Percentiles rank a stretch among this genome's conserved stretches.
phyloP scores from a whole-genome alignment of 2,888 invertebrate genomes.

The Stictocephala bisonia region DNA sequence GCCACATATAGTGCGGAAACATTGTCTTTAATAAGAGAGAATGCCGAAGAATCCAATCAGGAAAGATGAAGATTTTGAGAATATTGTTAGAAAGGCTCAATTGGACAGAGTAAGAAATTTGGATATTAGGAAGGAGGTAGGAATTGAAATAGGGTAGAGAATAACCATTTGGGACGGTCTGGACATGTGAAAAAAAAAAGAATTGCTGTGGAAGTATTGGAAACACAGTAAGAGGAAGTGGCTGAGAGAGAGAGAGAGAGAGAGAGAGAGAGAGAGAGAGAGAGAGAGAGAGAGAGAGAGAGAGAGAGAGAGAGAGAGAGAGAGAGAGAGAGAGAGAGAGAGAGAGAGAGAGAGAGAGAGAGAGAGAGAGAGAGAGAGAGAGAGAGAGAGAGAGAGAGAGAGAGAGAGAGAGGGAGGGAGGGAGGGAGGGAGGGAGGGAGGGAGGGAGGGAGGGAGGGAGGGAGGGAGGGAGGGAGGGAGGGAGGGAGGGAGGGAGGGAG shows the following conservation, averaged over 20 bases:
- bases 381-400: not conserved
- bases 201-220: too few species aligned
- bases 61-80: too few species aligned
- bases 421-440: not conserved
- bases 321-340: not conserved
- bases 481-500: not conserved
- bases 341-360: not conserved
- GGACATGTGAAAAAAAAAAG: too few species aligned
- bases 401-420: not conserved
- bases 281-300: conserved; percentile 1
- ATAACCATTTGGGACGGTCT: too few species aligned
- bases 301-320: conserved; percentile 5
- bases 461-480: not conserved
- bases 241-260: conserved; percentile 1
- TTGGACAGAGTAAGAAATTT: too few species aligned
- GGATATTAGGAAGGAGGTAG: too few species aligned
- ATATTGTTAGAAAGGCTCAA: too few species aligned
- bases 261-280: conserved; percentile 1
- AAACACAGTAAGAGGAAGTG: not conserved
- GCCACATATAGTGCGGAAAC: too few species aligned
- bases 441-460: not conserved
- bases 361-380: not conserved
- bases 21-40: too few species aligned
- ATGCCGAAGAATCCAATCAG: too few species aligned
- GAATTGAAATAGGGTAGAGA: too few species aligned